Evolutionary conservation across 1,140 invertebrate genomes (phyloP), one percentile per base, ranked within the genome.

Genomic region (Cherax quadricarinatus): DNA sequence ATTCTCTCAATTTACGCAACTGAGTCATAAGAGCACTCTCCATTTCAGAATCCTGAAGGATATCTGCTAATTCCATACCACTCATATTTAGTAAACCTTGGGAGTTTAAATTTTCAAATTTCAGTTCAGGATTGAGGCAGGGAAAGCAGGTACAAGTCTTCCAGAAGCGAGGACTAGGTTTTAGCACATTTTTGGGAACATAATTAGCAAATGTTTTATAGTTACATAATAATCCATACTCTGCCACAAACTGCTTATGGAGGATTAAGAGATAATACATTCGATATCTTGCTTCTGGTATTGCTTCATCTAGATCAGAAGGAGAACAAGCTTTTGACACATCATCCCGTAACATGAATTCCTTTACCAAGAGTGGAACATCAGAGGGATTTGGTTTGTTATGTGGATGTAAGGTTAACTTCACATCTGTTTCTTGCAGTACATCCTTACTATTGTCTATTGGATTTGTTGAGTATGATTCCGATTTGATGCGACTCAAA

Each of bases 231-330:
- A 70, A 51, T 30, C 84, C 84, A 73, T 73, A n/a, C 41, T 86
- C 84, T 24, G 84, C 62, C 9, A 70, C 66, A 86, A 86, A 86
- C 48, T 86, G 84, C 41, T 86, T 86, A n/a, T 86, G 48, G 7
- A 86, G 84, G 30, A 86, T 73, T 21, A 53, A 73, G 21, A 86
- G 48, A 30, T 73, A 86, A 41, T 86, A 66, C 66, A 86, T 86
- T 3, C 84, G 60, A 73, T 51, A 75, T 4, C 84, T 30, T 10
- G 66, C 5, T 9, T 41, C 30, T 2, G 66, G 12, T 10, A 5
- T 51, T 21, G 24, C 21, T 48, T 70, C 66, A 48, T 14, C 6
- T 12, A 16, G 12, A 16, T 49, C 66, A 12, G 66, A 21, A 73
- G 66, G 48, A 18, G 66, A 21, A 51, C 84, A 70, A 18, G 70